Conservation (phyloP, 2,797 vertebrate genomes). For the Chanos chanos region DNA sequence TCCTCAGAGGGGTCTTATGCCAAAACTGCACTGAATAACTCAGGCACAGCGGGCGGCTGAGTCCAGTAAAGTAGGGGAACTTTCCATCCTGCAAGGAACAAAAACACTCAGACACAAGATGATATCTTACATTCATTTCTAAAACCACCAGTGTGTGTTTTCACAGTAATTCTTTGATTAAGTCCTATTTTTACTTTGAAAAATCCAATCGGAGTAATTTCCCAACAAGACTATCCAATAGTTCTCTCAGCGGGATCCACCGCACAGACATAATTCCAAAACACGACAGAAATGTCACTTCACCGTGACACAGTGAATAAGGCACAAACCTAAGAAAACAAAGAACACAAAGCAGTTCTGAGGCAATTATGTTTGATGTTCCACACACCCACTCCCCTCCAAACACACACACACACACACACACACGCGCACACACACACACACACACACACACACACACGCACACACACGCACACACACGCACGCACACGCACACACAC, state of each 20-base stretch:
- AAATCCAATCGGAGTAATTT: background rate
- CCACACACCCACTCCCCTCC: too few relatives aligned
- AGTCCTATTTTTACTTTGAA: background rate
- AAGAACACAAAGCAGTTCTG: slow-evolving; percentile 27
- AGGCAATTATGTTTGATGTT: slow-evolving; percentile 43
- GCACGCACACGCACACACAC: background rate
- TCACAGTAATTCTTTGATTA: background rate
- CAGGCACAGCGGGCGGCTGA: too few relatives aligned
- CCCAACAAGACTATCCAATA: background rate
- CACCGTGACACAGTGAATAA: background rate
- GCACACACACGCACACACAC: background rate
- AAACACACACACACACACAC: background rate
- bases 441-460: background rate
- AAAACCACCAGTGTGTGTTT: too few relatives aligned
- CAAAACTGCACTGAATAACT: too few relatives aligned
- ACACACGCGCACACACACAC: background rate
- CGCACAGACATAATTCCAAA: slow-evolving; percentile 1
- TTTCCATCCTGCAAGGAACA: too few relatives aligned
- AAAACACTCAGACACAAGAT: too few relatives aligned
- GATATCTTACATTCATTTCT: too few relatives aligned
- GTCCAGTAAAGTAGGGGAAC: too few relatives aligned
- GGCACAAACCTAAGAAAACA: background rate
- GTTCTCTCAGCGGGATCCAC: background rate
- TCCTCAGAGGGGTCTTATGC: too few relatives aligned
- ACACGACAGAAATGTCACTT: slow-evolving; percentile 2